Evolutionary conservation across 2,888 invertebrate species (phyloP), one percentile per base, ranked within the genome.

Genomic region (Hydrotaea diabolus): DNA sequence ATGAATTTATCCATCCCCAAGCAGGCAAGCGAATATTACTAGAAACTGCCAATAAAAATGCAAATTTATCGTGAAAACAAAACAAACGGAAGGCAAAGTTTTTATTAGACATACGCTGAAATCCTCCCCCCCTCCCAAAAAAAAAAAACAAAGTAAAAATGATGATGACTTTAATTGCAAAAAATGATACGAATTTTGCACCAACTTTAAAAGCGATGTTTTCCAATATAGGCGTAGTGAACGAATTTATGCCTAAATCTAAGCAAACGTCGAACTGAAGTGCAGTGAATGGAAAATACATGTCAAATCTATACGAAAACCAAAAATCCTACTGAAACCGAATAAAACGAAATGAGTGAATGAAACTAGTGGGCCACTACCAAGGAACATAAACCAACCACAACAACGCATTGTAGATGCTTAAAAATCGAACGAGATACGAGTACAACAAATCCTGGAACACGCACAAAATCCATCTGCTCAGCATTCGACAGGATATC

Each of bases 241-340:
- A 49, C 15, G 5, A 4, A 5, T 62, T 62, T 31, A 15, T 62
- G n/a, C 5, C n/a, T 2, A 26, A 31, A 23, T 62, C 62, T 62
- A 62, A 62, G 31, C 31, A 36, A 2, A 62, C 5, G 31, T 62
- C n/a, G 31, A 62, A 59, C 23, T 26, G 26, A 62, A 62, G 62
- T 62, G 62, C 31, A 62, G 31, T 62, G 62, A 62, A 17, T n/a
- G 62, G 19, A 62, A 62, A 62, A 62, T 15, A 31, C n/a, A n/a
- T 31, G 26, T 8, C 31, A 62, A n/a, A 62, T 31, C 5, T 31
- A 62, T 36, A 62, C n/a, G 31, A 62, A 59, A 31, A 26, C 31
- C 1, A 62, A 31, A 26, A 62, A 62, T 62, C 31, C 17, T 2
- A 62, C 1, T 23, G n/a, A 17, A n/a, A 62, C 2, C 26, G 62